A percentile compares a stretch with the other conserved stretches of the same genome.
phyloP scores from a whole-genome alignment of 2,797 vertebrate genomes.

The Paramormyrops hopkinsi region DNA sequence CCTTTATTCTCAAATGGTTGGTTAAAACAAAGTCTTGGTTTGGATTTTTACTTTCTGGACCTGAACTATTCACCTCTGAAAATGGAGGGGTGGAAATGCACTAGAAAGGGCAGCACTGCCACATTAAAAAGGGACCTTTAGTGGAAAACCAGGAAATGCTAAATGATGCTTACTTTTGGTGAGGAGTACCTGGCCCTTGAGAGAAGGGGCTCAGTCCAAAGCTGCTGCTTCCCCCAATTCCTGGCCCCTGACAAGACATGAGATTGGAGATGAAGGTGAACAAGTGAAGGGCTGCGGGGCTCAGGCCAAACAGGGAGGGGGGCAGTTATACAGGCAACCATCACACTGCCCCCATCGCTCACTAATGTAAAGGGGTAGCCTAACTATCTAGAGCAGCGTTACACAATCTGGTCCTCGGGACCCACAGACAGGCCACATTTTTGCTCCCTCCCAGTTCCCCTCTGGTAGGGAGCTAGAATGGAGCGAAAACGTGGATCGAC shows the following conservation, averaged over 20 bases:
- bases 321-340: slow-evolving; percentile 40
- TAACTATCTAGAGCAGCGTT: background rate
- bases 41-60: background rate
- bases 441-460: background rate
- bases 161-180: slow-evolving; percentile 79
- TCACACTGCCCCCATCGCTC: background rate
- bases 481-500: background rate
- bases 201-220: slow-evolving; percentile 86
- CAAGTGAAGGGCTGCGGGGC: background rate
- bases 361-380: background rate
- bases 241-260: slow-evolving; percentile 65
- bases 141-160: background rate
- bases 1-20: background rate
- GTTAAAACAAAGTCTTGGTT: background rate
- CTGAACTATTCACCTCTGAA: background rate
- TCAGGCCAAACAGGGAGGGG: slow-evolving; percentile 49
- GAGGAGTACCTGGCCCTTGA: slow-evolving; percentile 83
- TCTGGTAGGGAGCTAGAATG: background rate
- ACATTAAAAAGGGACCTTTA: background rate
- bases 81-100: background rate
- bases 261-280: slow-evolving; percentile 27
- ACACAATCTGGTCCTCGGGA: background rate
- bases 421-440: background rate
- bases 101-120: background rate
- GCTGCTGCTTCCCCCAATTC: slow-evolving; percentile 76